A percentile compares a stretch with the other conserved stretches of the same genome.
Evolutionary conservation across 2,888 invertebrate genomes (phyloP).

Genomic region (Latheticus oryzae): DNA sequence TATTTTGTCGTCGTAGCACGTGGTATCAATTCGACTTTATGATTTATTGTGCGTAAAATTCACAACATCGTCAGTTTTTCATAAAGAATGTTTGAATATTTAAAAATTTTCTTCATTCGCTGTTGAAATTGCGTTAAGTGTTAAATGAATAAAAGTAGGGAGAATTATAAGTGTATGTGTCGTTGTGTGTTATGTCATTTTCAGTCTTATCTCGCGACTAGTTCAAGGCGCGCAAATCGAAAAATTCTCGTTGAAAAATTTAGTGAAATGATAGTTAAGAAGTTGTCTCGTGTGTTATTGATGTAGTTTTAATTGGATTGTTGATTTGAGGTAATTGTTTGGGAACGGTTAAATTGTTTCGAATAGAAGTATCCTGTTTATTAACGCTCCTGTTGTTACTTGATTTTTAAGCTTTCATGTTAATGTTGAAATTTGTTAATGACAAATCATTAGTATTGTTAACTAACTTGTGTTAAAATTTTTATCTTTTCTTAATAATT

Average conservation of each 20-base stretch:
- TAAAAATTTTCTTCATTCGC: conserved; percentile 6
- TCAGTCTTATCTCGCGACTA: conserved; percentile 26
- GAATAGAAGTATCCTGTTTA: conserved; percentile 35
- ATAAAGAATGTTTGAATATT: conserved; percentile 4
- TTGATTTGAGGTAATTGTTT: conserved; percentile 32
- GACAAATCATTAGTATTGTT: no score
- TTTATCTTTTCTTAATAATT: conserved; percentile 1
- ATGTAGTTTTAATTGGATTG: conserved; percentile 27
- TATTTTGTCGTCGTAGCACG: conserved; percentile 16
- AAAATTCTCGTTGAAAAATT: conserved; percentile 12
- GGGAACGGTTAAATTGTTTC: conserved; percentile 25
- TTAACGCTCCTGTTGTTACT: conserved; percentile 7
- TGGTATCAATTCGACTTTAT: conserved; percentile 6
- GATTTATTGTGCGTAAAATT: conserved; percentile 11
- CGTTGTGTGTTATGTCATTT: conserved; percentile 12
- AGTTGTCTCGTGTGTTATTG: conserved; percentile 20
- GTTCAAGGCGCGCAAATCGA: conserved; percentile 21
- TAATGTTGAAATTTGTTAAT: no score
- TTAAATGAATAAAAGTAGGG: conserved; percentile 14
- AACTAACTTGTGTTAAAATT: no score
- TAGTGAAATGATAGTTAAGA: no score
- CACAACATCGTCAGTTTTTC: not conserved
- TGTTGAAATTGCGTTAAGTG: conserved; percentile 3
- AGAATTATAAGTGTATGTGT: conserved; percentile 18
- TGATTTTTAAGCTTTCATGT: no score